Percentiles rank a stretch among this genome's conserved stretches.
Conservation (phyloP, 2,797 vertebrate species). For the Trachops cirrhosus region DNA sequence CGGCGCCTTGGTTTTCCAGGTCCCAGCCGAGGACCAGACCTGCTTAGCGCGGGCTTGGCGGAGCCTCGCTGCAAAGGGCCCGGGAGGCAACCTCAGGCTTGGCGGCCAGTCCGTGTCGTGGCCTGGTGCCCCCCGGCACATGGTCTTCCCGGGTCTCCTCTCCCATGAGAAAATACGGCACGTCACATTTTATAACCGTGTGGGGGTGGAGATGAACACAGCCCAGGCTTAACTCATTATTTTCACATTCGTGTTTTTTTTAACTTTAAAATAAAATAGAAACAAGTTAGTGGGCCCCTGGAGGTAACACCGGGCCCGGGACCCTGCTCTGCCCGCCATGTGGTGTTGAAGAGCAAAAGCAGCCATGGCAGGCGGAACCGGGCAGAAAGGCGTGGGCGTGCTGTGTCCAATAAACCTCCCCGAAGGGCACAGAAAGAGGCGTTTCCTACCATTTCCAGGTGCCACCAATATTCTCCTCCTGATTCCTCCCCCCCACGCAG, state of each 20-base stretch:
- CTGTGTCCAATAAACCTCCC: accelerated
- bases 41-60: accelerated
- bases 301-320: accelerated
- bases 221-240: neutral
- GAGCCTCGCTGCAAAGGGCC: neutral
- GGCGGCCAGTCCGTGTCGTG: accelerated
- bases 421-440: accelerated
- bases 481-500: neutral
- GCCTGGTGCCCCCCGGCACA: no score
- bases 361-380: accelerated
- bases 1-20: accelerated
- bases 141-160: neutral
- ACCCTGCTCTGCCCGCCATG: accelerated
- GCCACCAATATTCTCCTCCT: neutral
- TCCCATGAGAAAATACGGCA: neutral
- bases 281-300: neutral
- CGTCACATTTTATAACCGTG: neutral
- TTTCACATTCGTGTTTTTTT: neutral
- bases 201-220: neutral
- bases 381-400: accelerated
- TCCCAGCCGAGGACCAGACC: accelerated
- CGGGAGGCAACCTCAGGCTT: accelerated
- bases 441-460: neutral
- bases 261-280: neutral
- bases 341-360: neutral